Evolutionary conservation across 2,113 vertebrate species (phyloP).

Genomic region (Hypanus sabinus): DNA sequence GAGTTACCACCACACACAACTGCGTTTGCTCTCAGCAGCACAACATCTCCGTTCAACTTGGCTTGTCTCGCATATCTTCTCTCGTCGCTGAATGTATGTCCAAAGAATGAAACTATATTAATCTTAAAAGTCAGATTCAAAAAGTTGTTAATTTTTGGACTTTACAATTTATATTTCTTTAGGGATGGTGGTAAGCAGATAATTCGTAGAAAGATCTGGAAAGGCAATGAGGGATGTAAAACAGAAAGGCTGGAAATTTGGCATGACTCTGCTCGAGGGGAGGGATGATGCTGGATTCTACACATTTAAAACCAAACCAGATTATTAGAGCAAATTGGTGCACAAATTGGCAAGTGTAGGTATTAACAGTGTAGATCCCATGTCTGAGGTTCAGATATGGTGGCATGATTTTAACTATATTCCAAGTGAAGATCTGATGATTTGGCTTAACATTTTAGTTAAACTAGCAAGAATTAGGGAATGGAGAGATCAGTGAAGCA

Average conservation of each 20-base stretch:
- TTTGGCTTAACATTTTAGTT: background rate
- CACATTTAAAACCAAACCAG: background rate
- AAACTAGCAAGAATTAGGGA: background rate
- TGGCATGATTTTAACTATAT: background rate
- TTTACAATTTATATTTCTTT: background rate
- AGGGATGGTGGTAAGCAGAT: background rate
- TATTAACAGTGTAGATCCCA: too few relatives aligned
- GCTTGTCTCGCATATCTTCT: background rate
- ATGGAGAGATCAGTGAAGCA: background rate
- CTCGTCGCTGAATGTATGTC: background rate
- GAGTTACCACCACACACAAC: background rate
- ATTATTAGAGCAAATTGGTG: background rate
- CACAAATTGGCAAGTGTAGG: background rate
- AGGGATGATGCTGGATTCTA: background rate
- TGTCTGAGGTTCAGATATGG: background rate
- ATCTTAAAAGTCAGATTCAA: background rate
- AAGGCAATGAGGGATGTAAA: background rate
- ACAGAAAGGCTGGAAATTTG: background rate
- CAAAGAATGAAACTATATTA: background rate
- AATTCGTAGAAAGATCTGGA: background rate
- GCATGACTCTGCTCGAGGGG: background rate
- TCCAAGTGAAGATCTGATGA: background rate
- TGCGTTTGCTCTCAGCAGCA: background rate
- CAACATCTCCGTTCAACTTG: constrained; percentile 14
- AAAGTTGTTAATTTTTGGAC: background rate